These are phyloP conservation scores for Molossus molossus DNA, from an alignment of 2,797 vertebrate genomes.

Conservation along the genomic window DNA sequence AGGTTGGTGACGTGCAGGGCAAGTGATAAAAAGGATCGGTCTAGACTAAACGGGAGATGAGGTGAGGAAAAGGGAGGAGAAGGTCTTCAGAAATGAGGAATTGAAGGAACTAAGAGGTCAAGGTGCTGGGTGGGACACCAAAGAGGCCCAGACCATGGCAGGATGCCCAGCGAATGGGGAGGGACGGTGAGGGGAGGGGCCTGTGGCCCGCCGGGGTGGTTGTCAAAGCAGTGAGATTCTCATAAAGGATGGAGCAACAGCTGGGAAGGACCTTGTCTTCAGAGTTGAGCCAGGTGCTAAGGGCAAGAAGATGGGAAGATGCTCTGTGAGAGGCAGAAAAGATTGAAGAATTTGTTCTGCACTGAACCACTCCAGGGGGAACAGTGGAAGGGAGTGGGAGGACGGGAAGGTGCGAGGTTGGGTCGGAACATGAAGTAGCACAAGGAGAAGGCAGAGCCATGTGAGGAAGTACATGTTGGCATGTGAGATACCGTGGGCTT, in stretches of 20 bases:
- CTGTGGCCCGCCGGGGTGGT: neutral
- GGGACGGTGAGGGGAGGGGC: neutral
- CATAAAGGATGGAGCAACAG: too few species aligned
- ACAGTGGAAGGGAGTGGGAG: neutral
- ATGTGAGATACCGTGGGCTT: accelerated
- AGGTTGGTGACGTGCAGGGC: neutral
- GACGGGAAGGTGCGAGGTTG: neutral
- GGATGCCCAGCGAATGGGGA: neutral
- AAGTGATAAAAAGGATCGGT: neutral
- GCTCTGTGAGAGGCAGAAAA: conserved; percentile 17
- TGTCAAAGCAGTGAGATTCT: neutral
- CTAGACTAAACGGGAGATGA: neutral
- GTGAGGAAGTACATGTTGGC: neutral
- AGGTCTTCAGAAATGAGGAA: neutral
- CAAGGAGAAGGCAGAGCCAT: neutral
- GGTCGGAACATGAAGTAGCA: neutral
- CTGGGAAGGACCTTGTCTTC: neutral
- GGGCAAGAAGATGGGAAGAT: neutral
- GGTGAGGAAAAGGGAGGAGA: neutral
- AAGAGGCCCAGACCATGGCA: neutral
- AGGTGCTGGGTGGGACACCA: neutral
- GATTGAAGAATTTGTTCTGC: neutral
- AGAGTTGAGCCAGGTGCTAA: neutral
- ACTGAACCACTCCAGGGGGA: neutral
- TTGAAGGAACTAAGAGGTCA: neutral